phyloP scores from a whole-genome alignment of 1,140 invertebrate species.

The Orchestia grillus region DNA sequence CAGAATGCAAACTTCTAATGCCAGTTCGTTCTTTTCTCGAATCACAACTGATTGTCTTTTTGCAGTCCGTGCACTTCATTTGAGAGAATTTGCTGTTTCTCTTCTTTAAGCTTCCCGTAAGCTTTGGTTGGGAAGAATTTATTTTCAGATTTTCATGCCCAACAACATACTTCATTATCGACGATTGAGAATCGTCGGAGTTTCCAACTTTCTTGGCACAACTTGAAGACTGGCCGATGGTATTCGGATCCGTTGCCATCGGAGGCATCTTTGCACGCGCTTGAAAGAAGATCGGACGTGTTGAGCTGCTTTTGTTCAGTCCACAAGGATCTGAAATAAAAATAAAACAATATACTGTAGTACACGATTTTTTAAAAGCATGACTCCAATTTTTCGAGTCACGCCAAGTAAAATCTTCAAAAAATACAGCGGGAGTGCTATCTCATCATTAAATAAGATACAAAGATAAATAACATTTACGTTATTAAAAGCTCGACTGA shows the following conservation, averaged over 20 bases:
- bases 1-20: background rate
- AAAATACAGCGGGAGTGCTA: too few species aligned
- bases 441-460: too few species aligned
- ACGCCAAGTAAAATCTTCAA: too few species aligned
- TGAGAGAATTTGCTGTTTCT: background rate
- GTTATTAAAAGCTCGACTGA: too few species aligned
- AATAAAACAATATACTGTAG: background rate
- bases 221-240: background rate
- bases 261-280: background rate
- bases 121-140: background rate
- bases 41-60: constrained; percentile 1
- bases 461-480: too few species aligned
- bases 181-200: background rate
- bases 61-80: background rate
- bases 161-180: background rate
- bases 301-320: background rate
- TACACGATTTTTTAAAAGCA: too few species aligned
- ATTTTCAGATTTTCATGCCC: background rate
- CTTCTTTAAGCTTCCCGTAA: background rate
- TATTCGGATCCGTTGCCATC: background rate
- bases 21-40: background rate
- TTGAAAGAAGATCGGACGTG: background rate
- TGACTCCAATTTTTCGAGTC: too few species aligned
- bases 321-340: background rate
- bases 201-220: background rate